A percentile compares a stretch with the other conserved stretches of the same genome.
Conservation (phyloP, 2,113 vertebrate species). For the Sinocyclocheilus anshuiensis region DNA sequence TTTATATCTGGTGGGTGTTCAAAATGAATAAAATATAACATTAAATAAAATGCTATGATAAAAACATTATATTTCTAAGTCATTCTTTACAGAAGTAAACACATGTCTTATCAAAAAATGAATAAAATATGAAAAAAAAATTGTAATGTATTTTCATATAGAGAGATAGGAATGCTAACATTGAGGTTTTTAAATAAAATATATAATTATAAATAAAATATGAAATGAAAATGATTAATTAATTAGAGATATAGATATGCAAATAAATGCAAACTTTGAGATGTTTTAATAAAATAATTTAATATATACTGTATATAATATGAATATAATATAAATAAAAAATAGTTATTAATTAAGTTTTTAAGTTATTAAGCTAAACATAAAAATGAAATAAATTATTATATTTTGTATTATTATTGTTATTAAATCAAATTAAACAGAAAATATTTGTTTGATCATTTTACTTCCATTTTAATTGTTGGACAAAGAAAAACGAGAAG, state of each 20-base stretch:
- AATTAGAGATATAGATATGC: too few relatives aligned
- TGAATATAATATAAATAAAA: not conserved
- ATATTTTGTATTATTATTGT: too few relatives aligned
- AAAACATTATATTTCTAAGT: not conserved
- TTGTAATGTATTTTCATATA: not conserved
- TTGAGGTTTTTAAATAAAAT: not conserved
- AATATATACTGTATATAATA: too few relatives aligned
- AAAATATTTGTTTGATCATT: too few relatives aligned
- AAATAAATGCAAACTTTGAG: not conserved
- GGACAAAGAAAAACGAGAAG: too few relatives aligned
- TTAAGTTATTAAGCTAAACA: not conserved
- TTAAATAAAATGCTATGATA: not conserved
- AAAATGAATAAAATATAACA: not conserved
- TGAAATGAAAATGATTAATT: too few relatives aligned
- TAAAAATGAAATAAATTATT: not conserved
- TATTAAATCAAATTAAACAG: too few relatives aligned
- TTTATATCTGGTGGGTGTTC: not conserved
- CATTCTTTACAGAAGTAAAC: not conserved
- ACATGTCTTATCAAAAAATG: too few relatives aligned
- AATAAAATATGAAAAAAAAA: not conserved
- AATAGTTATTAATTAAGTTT: too few relatives aligned
- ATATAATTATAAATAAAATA: too few relatives aligned
- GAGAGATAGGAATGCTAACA: not conserved
- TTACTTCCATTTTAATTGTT: too few relatives aligned
- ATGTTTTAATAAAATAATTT: not conserved